Evolutionary conservation across 2,888 invertebrate genomes (phyloP).

Genomic region (Maniola hyperantus): DNA sequence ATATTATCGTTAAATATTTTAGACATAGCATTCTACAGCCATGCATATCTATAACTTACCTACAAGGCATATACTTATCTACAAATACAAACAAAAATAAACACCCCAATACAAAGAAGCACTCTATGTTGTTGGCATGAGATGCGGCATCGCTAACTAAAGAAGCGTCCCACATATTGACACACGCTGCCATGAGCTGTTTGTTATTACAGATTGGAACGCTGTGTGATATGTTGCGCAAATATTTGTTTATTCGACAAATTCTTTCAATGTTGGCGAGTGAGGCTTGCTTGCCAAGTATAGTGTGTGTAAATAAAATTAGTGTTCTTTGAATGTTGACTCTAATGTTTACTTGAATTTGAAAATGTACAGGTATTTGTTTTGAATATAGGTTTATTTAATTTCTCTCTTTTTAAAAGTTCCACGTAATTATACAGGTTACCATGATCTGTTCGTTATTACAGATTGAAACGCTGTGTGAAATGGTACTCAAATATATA

Average conservation of each 20-base stretch:
- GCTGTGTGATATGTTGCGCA: constrained; percentile 57
- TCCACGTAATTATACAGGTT: constrained; percentile 51
- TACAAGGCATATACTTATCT: not conserved
- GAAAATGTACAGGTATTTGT: too few relatives aligned
- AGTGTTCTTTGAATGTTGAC: constrained; percentile 3
- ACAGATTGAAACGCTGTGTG: constrained; percentile 57
- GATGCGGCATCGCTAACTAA: constrained; percentile 22
- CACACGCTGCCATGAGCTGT: constrained; percentile 53
- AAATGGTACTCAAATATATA: too few relatives aligned
- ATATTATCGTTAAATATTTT: too few relatives aligned
- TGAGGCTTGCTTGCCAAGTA: not conserved
- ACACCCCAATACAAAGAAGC: not conserved
- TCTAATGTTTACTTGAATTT: too few relatives aligned
- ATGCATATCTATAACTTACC: too few relatives aligned
- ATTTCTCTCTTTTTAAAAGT: not conserved
- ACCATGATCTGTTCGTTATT: constrained; percentile 54
- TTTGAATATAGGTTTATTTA: too few relatives aligned
- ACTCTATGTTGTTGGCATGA: constrained; percentile 1
- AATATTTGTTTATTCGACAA: constrained; percentile 55
- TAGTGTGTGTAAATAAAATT: constrained; percentile 24
- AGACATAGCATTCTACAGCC: too few relatives aligned
- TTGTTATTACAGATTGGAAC: constrained; percentile 57
- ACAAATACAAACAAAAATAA: constrained; percentile 45
- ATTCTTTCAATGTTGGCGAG: constrained; percentile 38
- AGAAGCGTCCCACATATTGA: constrained; percentile 48